Conservation (phyloP, 2,113 vertebrate species). For the Peromyscus polionotus region DNA sequence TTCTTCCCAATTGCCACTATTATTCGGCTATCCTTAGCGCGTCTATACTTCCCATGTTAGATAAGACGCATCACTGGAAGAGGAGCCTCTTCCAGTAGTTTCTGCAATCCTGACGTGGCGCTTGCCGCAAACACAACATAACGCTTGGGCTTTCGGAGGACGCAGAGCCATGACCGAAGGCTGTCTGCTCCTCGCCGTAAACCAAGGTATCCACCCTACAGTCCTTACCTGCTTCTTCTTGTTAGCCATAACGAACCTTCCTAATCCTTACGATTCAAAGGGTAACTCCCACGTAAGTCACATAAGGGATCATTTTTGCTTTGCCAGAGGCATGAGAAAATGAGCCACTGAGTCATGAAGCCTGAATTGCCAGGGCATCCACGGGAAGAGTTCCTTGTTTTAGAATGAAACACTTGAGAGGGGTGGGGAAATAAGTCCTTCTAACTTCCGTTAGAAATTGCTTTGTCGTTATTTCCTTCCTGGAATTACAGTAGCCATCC, state of each 20-base stretch:
- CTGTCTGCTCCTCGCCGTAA: neutral
- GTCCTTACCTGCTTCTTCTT: neutral
- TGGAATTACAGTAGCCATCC: conserved; percentile 10
- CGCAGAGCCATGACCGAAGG: neutral
- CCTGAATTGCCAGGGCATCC: conserved; percentile 6
- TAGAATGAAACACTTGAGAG: conserved; percentile 27
- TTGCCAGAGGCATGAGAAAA: conserved; percentile 44
- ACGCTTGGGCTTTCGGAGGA: neutral
- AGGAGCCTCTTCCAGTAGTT: conserved; percentile 4
- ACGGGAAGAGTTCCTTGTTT: conserved; percentile 43
- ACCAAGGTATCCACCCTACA: neutral
- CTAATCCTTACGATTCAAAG: conserved; percentile 37
- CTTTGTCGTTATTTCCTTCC: conserved; percentile 41
- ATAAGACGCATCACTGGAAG: neutral
- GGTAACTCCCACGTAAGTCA: conserved; percentile 7
- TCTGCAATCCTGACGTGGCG: conserved; percentile 44
- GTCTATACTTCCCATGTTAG: conserved; percentile 8
- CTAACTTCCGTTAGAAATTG: neutral
- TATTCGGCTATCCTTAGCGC: neutral
- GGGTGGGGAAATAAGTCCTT: neutral
- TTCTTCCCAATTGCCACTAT: neutral
- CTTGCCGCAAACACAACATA: conserved; percentile 22
- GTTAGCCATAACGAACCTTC: conserved; percentile 20
- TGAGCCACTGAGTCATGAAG: neutral
- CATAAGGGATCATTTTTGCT: conserved; percentile 45